phyloP scores from a whole-genome alignment of 2,113 vertebrate species.

The Apaloderma vittatum region DNA sequence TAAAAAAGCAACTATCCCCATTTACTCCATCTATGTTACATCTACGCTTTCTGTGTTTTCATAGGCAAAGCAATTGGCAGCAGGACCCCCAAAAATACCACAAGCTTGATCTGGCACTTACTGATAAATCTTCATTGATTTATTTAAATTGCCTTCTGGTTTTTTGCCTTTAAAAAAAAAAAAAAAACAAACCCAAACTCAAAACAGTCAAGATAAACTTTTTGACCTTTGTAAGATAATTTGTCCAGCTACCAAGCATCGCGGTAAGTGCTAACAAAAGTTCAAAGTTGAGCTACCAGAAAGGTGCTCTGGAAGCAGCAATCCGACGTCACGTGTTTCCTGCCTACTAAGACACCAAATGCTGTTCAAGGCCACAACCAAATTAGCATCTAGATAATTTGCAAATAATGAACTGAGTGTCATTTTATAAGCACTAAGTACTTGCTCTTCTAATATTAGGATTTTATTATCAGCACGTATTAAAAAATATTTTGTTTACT shows the following conservation, averaged over 20 bases:
- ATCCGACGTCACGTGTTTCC: neutral
- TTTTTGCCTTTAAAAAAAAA: neutral
- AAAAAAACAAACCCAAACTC: neutral
- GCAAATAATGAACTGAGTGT: constrained; percentile 24
- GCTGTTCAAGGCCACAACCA: neutral
- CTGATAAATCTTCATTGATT: constrained; percentile 31
- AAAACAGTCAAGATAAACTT: neutral
- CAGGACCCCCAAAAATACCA: neutral
- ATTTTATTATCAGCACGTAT: neutral
- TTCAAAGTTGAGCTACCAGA: neutral
- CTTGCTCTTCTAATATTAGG: neutral
- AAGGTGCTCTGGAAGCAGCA: neutral
- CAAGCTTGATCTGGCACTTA: neutral
- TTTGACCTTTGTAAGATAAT: neutral
- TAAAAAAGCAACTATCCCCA: neutral
- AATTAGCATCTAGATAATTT: neutral
- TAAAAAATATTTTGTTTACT: neutral
- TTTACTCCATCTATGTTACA: neutral
- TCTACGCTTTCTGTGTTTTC: neutral
- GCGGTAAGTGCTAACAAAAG: neutral
- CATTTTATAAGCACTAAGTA: neutral
- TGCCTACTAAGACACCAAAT: neutral
- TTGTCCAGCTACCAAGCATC: neutral
- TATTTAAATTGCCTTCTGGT: neutral
- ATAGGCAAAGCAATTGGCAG: neutral